Percentiles rank a stretch among this genome's conserved stretches.
phyloP scores from a whole-genome alignment of 2,888 invertebrate genomes.

The Helobdella robusta region DNA sequence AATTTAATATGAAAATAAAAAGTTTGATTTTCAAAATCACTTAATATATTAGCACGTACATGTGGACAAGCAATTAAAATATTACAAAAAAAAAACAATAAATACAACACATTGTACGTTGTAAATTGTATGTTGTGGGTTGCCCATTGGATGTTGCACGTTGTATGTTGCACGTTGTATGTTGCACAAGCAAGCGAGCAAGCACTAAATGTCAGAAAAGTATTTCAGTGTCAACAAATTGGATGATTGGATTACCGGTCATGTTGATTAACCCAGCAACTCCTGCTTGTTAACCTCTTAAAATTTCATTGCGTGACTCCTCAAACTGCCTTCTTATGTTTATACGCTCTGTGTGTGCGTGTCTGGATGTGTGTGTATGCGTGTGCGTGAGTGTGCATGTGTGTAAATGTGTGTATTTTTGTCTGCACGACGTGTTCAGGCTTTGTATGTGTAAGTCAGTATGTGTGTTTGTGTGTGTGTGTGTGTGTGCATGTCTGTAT shows the following conservation, averaged over 20 bases:
- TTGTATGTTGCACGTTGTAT: no score
- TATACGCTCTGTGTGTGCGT: constrained; percentile 19
- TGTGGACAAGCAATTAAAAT: no score
- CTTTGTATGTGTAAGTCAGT: background rate
- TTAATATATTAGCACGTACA: no score
- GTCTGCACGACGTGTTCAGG: background rate
- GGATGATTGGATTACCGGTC: constrained; percentile 19
- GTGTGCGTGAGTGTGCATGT: constrained; percentile 4
- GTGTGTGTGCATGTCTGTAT: no score
- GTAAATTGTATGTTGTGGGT: no score
- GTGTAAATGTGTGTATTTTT: background rate
- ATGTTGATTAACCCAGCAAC: constrained; percentile 7
- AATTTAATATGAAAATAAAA: no score
- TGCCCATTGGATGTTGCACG: no score
- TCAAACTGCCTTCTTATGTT: constrained; percentile 5
- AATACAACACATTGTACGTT: no score
- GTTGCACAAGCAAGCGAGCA: no score
- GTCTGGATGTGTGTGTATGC: background rate
- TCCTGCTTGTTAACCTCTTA: constrained; percentile 16
- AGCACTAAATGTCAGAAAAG: background rate
- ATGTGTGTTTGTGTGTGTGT: background rate
- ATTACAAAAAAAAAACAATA: no score
- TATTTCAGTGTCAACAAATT: constrained; percentile 4
- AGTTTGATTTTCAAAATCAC: no score
- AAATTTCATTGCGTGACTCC: constrained; percentile 16